Percentiles rank a stretch among this genome's conserved stretches.
Evolutionary conservation across 1,140 invertebrate genomes (phyloP).

Genomic region (Rhopalosiphum maidis): DNA sequence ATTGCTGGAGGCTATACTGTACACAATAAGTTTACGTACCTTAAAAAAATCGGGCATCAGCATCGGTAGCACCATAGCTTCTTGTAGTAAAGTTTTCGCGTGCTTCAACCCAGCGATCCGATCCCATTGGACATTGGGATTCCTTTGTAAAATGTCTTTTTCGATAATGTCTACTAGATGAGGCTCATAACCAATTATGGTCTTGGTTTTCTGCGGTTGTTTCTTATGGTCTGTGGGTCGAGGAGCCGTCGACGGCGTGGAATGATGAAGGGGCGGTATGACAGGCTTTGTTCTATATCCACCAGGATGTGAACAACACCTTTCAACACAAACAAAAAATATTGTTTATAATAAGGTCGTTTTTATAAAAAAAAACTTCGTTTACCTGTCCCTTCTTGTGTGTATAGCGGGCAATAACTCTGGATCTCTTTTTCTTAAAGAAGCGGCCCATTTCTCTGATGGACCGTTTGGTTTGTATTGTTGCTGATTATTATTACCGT

Average conservation of each 20-base stretch:
- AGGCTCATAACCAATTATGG: slow-evolving; percentile 73
- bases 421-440: slow-evolving; percentile 70
- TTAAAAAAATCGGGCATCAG: slow-evolving; percentile 76
- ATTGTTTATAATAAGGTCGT: background rate
- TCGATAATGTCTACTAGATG: slow-evolving; percentile 80
- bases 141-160: slow-evolving; percentile 71
- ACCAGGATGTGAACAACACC: slow-evolving; percentile 41
- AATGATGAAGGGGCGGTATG: slow-evolving; percentile 31
- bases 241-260: slow-evolving; percentile 46
- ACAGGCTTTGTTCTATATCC: slow-evolving; percentile 48
- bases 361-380: background rate
- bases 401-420: slow-evolving; percentile 71
- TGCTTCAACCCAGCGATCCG: slow-evolving; percentile 74
- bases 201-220: slow-evolving; percentile 72
- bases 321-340: background rate
- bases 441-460: slow-evolving; percentile 69
- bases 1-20: too few relatives aligned
- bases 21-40: slow-evolving; percentile 60
- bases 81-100: slow-evolving; percentile 73
- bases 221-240: slow-evolving; percentile 62
- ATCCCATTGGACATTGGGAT: slow-evolving; percentile 70
- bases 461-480: slow-evolving; percentile 60
- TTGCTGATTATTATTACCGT: slow-evolving; percentile 38
- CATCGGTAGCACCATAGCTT: slow-evolving; percentile 75
- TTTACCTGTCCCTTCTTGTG: slow-evolving; percentile 62